phyloP scores from a whole-genome alignment of 1,140 invertebrate genomes.

The Orchesella cincta region DNA sequence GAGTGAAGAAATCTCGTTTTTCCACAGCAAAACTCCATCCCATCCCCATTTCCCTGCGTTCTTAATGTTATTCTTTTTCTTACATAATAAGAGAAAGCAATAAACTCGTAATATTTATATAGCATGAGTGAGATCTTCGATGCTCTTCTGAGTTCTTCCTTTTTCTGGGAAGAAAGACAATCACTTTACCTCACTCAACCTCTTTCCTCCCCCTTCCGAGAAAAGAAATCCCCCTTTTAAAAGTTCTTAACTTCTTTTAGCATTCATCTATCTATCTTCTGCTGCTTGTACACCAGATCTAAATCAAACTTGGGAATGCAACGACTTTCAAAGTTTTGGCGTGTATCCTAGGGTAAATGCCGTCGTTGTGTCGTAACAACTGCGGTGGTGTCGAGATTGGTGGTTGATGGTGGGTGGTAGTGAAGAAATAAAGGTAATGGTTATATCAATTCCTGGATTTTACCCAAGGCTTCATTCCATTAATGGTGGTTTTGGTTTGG shows the following conservation, averaged over 20 bases:
- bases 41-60: too few species aligned
- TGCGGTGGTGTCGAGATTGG: too few species aligned
- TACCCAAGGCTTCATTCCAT: constrained; percentile 5
- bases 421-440: too few species aligned
- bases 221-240: not conserved
- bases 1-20: not conserved
- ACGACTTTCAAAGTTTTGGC: too few species aligned
- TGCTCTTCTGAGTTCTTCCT: not conserved
- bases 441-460: too few species aligned
- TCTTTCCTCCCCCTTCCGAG: constrained; percentile 11
- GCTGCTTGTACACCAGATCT: too few species aligned
- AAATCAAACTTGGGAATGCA: too few species aligned
- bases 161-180: not conserved
- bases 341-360: too few species aligned
- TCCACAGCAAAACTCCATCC: not conserved
- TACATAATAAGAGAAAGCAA: not conserved
- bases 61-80: too few species aligned
- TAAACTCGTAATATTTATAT: constrained; percentile 14
- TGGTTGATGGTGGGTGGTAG: too few species aligned
- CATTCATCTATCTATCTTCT: too few species aligned
- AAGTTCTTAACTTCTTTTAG: not conserved
- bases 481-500: not conserved
- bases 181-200: constrained; percentile 16
- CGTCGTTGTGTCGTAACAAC: too few species aligned
- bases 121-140: not conserved